A percentile compares a stretch with the other conserved stretches of the same genome.
Evolutionary conservation across 2,113 vertebrate genomes (phyloP).

Genomic region (Pseudolaguvia tuberculata): DNA sequence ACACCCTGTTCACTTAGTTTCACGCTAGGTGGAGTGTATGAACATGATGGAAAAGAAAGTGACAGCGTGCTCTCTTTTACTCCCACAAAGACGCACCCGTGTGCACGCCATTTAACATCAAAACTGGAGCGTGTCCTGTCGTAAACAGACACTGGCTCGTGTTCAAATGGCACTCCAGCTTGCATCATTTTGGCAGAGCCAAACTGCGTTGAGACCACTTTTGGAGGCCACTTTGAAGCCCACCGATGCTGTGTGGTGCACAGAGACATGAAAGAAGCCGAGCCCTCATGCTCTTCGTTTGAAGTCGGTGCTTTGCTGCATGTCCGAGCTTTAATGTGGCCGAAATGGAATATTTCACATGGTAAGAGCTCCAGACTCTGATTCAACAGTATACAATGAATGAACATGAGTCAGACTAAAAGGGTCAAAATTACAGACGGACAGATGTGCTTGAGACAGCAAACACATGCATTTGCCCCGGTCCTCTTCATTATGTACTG

Average conservation of each 20-base stretch:
- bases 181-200: conserved; percentile 39
- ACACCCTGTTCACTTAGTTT: not conserved
- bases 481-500: not conserved
- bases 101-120: conserved; percentile 33
- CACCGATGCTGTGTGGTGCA: conserved; percentile 50
- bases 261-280: conserved; percentile 60
- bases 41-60: conserved; percentile 24
- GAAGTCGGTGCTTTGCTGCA: conserved; percentile 52
- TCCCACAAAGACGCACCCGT: conserved; percentile 13
- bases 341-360: conserved; percentile 36
- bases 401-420: conserved; percentile 1
- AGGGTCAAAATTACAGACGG: not conserved
- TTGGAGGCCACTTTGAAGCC: conserved; percentile 60
- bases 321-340: conserved; percentile 1
- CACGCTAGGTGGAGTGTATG: not conserved
- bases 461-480: not conserved
- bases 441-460: conserved; percentile 10
- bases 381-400: not conserved
- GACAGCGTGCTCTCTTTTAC: conserved; percentile 4
- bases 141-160: conserved; percentile 41
- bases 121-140: conserved; percentile 2
- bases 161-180: conserved; percentile 61
- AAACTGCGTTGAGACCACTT: conserved; percentile 46
- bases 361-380: not conserved
- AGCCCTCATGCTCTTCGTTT: conserved; percentile 54